Percentiles rank a stretch among this genome's conserved stretches.
Conservation (phyloP, 2,113 vertebrate species). For the Phylloscopus trochilus region DNA sequence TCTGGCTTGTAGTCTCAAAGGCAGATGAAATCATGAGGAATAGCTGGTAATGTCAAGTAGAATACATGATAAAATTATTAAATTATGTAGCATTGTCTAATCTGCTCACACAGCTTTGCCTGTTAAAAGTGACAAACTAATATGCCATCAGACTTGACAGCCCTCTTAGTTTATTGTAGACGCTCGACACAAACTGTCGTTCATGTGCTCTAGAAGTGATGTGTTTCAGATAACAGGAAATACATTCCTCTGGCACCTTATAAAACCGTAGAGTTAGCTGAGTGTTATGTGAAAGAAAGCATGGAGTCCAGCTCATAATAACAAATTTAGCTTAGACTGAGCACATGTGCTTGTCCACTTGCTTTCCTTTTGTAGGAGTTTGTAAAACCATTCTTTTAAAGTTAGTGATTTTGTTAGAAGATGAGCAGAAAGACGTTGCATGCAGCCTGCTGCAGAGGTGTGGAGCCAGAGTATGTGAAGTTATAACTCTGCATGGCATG, state of each 20-base stretch:
- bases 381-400: background rate
- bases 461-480: background rate
- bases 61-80: constrained; percentile 67
- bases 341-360: background rate
- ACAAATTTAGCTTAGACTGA: background rate
- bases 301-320: background rate
- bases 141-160: constrained; percentile 58
- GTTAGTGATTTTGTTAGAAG: background rate
- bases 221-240: constrained; percentile 54
- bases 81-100: constrained; percentile 66
- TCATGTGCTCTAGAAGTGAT: constrained; percentile 53
- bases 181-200: constrained; percentile 44
- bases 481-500: background rate
- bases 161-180: constrained; percentile 59
- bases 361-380: background rate
- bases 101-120: constrained; percentile 58
- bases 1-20: background rate
- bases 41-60: constrained; percentile 59
- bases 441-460: background rate
- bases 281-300: constrained; percentile 8
- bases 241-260: constrained; percentile 29
- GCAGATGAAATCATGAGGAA: constrained; percentile 35
- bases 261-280: background rate
- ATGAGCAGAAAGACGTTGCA: rapidly evolving
- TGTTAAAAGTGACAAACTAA: constrained; percentile 68